These are phyloP conservation scores for Distichodus sexfasciatus DNA, from an alignment of 2,797 vertebrate species.

Conservation along the genomic window DNA sequence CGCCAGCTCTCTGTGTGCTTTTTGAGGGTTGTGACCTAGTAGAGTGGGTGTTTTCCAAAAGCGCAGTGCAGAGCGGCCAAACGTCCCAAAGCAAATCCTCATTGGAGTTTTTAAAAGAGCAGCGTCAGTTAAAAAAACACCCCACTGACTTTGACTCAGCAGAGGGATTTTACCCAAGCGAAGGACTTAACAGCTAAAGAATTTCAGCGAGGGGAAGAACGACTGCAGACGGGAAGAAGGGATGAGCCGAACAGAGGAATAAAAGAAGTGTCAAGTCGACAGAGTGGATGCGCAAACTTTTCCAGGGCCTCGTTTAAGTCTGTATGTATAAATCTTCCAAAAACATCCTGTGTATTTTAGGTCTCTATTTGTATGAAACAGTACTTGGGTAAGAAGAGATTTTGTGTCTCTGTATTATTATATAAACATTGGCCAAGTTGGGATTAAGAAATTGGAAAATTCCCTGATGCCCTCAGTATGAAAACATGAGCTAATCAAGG, in stretches of 20 bases:
- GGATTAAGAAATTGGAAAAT: slow-evolving; percentile 34
- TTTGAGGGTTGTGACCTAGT: background rate
- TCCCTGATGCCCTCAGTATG: slow-evolving; percentile 6
- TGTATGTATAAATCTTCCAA: slow-evolving; percentile 62
- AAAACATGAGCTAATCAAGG: slow-evolving; percentile 15
- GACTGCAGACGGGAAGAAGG: background rate
- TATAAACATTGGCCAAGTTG: slow-evolving; percentile 39
- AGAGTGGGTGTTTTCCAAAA: background rate
- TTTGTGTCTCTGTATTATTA: slow-evolving; percentile 55
- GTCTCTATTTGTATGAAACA: slow-evolving; percentile 65
- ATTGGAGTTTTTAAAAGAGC: slow-evolving; percentile 16
- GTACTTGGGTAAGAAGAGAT: slow-evolving; percentile 59
- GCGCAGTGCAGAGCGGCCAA: background rate
- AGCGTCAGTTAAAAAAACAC: background rate
- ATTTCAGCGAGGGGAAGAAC: background rate
- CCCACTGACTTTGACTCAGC: background rate
- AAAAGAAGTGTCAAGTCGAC: slow-evolving; percentile 3
- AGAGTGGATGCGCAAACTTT: slow-evolving; percentile 53
- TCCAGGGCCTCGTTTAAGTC: slow-evolving; percentile 58
- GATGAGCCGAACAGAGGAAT: background rate
- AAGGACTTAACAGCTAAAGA: slow-evolving; percentile 39
- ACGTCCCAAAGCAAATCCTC: slow-evolving; percentile 2
- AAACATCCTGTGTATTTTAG: slow-evolving; percentile 54
- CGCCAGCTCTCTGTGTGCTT: too few relatives aligned
- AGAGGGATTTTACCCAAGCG: background rate